A percentile compares a stretch with the other conserved stretches of the same genome.
Evolutionary conservation across 92 coral and sea anemone species (phyloP).

Genomic region (Desmophyllum pertusum): DNA sequence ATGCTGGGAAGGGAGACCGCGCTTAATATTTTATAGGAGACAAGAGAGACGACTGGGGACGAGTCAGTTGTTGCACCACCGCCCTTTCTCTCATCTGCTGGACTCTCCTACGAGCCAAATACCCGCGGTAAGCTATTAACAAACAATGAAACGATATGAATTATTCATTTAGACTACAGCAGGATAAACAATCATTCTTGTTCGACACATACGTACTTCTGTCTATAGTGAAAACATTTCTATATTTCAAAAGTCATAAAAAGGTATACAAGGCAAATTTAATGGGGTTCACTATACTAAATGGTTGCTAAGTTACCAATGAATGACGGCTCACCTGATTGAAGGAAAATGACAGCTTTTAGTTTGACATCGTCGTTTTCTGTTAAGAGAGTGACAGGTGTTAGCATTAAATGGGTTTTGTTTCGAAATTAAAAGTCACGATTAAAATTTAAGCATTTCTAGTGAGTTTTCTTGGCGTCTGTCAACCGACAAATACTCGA

Average conservation of each 20-base stretch:
- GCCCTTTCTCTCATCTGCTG: too few species aligned
- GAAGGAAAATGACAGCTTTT: constrained; percentile 29
- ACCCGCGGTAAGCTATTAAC: background rate
- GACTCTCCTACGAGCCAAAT: background rate
- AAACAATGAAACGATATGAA: background rate
- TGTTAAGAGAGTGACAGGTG: constrained; percentile 1
- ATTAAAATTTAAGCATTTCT: background rate
- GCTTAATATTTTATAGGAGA: too few species aligned
- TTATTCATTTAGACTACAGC: background rate
- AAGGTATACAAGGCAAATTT: background rate
- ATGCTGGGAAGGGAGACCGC: too few species aligned
- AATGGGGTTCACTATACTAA: background rate
- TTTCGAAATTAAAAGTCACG: background rate
- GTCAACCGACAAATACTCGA: background rate
- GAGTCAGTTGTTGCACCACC: too few species aligned
- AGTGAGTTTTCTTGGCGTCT: background rate
- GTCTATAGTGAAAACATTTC: background rate
- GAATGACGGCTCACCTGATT: constrained; percentile 13
- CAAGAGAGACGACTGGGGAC: too few species aligned
- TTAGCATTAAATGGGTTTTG: background rate
- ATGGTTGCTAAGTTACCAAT: background rate
- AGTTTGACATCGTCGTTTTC: background rate
- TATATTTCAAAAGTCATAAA: background rate
- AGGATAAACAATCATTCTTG: background rate
- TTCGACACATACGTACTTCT: background rate